Percentiles rank a stretch among this genome's conserved stretches.
Evolutionary conservation across 2,797 vertebrate species (phyloP).

Genomic region (Chloroceryle amazona): DNA sequence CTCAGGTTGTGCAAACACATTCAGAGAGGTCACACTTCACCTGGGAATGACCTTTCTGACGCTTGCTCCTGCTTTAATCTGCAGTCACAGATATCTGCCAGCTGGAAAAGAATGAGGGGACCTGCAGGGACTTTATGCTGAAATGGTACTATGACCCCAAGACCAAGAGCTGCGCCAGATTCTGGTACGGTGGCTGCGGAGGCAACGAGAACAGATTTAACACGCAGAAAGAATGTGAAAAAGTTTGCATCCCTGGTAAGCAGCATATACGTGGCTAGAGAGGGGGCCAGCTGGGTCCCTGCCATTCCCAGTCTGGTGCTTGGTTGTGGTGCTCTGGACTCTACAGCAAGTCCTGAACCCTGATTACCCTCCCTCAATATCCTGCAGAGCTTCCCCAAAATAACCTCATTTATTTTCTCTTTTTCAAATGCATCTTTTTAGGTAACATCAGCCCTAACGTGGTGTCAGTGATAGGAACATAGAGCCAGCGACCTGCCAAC

Average conservation of each 20-base stretch:
- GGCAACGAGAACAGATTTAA: constrained; percentile 94
- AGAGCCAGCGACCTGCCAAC: constrained; percentile 70
- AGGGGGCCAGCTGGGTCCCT: neutral
- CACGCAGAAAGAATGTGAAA: constrained; percentile 89
- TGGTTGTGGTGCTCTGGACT: neutral
- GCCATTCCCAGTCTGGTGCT: rapidly evolving
- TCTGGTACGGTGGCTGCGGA: constrained; percentile 95
- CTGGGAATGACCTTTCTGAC: neutral
- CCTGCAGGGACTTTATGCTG: constrained; percentile 88
- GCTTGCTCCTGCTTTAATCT: neutral
- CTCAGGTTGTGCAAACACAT: neutral
- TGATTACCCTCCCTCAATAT: rapidly evolving
- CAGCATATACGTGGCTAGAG: rapidly evolving
- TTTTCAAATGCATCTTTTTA: constrained; percentile 34
- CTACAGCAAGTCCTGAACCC: neutral
- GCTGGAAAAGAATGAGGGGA: constrained; percentile 87
- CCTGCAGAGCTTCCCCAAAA: neutral
- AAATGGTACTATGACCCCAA: constrained; percentile 90
- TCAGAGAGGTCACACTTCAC: neutral
- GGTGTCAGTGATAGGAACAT: constrained; percentile 84
- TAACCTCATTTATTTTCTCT: neutral
- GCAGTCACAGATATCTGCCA: constrained; percentile 82
- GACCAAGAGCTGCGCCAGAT: constrained; percentile 88
- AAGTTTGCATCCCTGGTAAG: constrained; percentile 88
- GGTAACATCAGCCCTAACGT: constrained; percentile 76